phyloP scores from a whole-genome alignment of 92 coral and sea anemone genomes.

The Epizoanthus rinbou region DNA sequence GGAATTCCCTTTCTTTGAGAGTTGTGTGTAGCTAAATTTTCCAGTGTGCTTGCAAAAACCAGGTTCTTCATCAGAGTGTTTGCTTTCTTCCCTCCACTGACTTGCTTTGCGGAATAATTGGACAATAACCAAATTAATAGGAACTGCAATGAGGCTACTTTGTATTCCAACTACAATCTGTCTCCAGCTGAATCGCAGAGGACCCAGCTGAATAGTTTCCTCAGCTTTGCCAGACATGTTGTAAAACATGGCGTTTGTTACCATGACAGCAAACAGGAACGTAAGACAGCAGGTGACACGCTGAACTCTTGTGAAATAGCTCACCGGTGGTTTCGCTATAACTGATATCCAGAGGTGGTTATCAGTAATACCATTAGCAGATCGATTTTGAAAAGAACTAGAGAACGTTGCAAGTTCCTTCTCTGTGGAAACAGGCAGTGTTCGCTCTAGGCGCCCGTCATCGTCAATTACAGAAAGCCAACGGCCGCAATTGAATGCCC shows the following conservation, averaged over 20 bases:
- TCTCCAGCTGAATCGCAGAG: constrained; percentile 60
- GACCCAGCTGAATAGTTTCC: constrained; percentile 59
- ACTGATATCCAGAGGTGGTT: constrained; percentile 73
- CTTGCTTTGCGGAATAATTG: constrained; percentile 51
- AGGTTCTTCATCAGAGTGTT: background rate
- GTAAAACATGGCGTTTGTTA: constrained; percentile 83
- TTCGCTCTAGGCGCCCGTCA: constrained; percentile 60
- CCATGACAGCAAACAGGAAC: constrained; percentile 63
- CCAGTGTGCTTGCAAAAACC: background rate
- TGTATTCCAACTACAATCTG: constrained; percentile 65
- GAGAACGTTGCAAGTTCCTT: constrained; percentile 15
- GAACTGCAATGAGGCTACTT: constrained; percentile 63
- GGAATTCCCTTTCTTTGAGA: background rate
- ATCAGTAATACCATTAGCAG: constrained; percentile 49
- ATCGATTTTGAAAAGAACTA: constrained; percentile 31
- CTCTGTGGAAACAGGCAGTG: constrained; percentile 3
- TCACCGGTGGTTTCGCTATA: constrained; percentile 50
- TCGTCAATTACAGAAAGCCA: constrained; percentile 66
- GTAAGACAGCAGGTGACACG: constrained; percentile 71
- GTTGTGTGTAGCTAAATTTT: constrained; percentile 25
- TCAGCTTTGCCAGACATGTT: constrained; percentile 36
- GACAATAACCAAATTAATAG: constrained; percentile 64
- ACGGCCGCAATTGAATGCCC: constrained; percentile 56
- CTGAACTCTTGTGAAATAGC: constrained; percentile 68
- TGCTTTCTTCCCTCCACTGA: constrained; percentile 14